Conservation (phyloP, 2,113 vertebrate genomes). For the Amblyornis subalaris region DNA sequence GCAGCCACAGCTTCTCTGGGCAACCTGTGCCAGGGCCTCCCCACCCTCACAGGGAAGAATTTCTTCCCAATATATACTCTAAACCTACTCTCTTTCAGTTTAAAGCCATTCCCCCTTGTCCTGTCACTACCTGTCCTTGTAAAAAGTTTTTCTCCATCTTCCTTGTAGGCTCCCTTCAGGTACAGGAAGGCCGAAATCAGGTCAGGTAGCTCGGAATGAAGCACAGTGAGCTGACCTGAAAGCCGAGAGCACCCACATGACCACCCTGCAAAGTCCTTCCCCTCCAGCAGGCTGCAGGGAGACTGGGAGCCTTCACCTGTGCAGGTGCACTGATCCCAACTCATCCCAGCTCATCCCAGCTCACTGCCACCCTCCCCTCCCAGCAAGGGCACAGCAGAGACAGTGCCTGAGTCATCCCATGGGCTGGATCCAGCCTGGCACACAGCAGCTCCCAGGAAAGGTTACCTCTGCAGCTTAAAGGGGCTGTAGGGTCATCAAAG, state of each 20-base stretch:
- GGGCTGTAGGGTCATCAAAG: not conserved
- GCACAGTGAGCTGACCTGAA: not conserved
- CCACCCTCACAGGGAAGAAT: not conserved
- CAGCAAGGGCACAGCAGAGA: not conserved
- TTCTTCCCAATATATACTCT: not conserved
- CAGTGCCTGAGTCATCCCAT: not conserved
- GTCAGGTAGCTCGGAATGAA: not conserved
- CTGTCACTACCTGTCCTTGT: not conserved
- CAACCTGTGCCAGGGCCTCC: not conserved
- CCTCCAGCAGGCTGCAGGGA: not conserved
- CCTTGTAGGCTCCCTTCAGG: too few relatives aligned
- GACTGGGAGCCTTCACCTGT: not conserved
- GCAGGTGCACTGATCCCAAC: not conserved
- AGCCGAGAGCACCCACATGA: not conserved
- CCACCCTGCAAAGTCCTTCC: rapidly evolving
- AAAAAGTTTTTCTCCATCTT: not conserved
- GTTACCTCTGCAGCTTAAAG: not conserved
- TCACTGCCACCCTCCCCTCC: not conserved
- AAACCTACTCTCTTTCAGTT: not conserved
- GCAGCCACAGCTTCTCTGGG: not conserved
- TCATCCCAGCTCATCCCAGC: not conserved
- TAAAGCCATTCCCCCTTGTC: not conserved
- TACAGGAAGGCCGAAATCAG: not conserved
- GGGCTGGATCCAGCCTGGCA: not conserved
- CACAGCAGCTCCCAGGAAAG: not conserved